These are phyloP conservation scores for Patella pellucida DNA, from an alignment of 2,888 invertebrate species.

Conservation along the genomic window DNA sequence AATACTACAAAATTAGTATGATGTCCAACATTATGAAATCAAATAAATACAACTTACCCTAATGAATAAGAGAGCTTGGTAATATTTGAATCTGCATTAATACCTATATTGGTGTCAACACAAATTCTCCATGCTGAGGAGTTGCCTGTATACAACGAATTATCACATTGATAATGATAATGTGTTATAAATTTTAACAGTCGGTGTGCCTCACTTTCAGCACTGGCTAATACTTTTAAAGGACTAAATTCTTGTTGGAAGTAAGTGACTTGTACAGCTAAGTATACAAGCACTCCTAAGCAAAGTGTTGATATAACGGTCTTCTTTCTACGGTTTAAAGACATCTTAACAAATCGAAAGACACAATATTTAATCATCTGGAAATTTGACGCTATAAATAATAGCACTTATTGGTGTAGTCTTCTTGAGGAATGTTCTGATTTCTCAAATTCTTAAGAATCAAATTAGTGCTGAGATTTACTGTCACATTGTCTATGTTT, in stretches of 20 bases:
- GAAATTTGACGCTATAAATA: too few relatives aligned
- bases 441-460: too few relatives aligned
- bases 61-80: slow-evolving; percentile 57
- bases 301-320: slow-evolving; percentile 43
- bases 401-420: too few relatives aligned
- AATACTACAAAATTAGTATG: too few relatives aligned
- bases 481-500: too few relatives aligned
- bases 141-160: slow-evolving; percentile 55
- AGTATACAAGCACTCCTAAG: slow-evolving; percentile 38
- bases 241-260: slow-evolving; percentile 59
- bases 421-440: too few relatives aligned
- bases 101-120: slow-evolving; percentile 51
- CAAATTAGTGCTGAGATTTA: too few relatives aligned
- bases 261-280: slow-evolving; percentile 49
- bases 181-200: slow-evolving; percentile 62
- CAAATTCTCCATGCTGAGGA: slow-evolving; percentile 61
- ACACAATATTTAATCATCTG: slow-evolving; percentile 8
- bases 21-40: too few relatives aligned
- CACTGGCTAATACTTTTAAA: slow-evolving; percentile 59
- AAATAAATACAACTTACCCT: slow-evolving; percentile 48
- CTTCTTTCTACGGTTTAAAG: slow-evolving; percentile 40
- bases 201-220: slow-evolving; percentile 60
- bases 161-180: slow-evolving; percentile 63
- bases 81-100: slow-evolving; percentile 50
- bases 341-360: slow-evolving; percentile 22